Conservation (phyloP, 1,140 invertebrate genomes). For the Panagrolaimus sp. region DNA sequence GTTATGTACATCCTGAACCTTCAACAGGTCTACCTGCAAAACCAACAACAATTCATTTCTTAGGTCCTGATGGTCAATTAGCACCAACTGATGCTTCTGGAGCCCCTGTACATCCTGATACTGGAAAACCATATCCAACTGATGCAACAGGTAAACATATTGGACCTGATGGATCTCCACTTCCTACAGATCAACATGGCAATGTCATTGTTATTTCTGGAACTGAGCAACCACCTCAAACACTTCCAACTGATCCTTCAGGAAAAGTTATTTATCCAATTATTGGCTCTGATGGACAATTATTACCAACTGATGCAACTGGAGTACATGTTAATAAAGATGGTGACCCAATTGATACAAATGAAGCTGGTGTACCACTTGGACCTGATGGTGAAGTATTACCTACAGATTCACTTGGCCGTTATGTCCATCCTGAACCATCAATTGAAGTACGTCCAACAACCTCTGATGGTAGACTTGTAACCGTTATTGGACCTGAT, state of each 20-base stretch:
- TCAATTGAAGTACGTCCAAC: conserved; percentile 16
- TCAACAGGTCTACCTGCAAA: neutral
- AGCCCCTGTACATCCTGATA: neutral
- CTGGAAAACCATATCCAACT: conserved; percentile 8
- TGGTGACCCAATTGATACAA: conserved; percentile 13
- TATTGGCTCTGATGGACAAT: conserved; percentile 36
- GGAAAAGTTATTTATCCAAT: conserved; percentile 26
- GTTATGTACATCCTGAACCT: neutral
- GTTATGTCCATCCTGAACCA: conserved; percentile 12
- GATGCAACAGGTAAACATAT: conserved; percentile 2
- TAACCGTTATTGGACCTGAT: conserved; percentile 26
- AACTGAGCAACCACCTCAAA: neutral
- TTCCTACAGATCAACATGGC: conserved; percentile 13
- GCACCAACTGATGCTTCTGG: neutral
- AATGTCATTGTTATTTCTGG: neutral
- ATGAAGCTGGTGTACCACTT: conserved; percentile 10
- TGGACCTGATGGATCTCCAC: conserved; percentile 24
- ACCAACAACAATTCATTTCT: neutral
- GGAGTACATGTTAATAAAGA: conserved; percentile 34
- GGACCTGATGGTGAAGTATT: neutral
- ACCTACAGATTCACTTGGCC: neutral
- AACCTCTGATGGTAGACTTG: conserved; percentile 7
- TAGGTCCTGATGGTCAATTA: conserved; percentile 26
- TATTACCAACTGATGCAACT: conserved; percentile 32
- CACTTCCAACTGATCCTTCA: conserved; percentile 25